phyloP scores from a whole-genome alignment of 2,888 invertebrate species.

The Miltochrista miniata region DNA sequence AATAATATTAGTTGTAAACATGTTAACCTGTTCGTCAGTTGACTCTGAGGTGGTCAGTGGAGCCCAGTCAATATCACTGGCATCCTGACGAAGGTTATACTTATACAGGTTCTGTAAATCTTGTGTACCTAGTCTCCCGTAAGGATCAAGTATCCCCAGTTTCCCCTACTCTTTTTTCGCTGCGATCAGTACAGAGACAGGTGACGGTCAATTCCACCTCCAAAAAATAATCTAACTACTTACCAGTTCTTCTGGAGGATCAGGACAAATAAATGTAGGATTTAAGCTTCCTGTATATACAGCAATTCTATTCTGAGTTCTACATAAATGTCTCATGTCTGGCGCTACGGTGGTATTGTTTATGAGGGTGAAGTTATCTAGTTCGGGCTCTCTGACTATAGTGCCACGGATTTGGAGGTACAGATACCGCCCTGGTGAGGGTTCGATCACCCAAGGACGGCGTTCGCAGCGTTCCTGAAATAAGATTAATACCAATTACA shows the following conservation, averaged over 20 bases:
- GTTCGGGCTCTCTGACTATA: constrained; percentile 75
- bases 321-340: constrained; percentile 85
- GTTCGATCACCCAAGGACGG: constrained; percentile 92
- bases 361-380: constrained; percentile 78
- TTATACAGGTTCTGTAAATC: too few species aligned
- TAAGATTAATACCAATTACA: neutral
- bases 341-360: constrained; percentile 84
- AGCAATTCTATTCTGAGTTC: constrained; percentile 90
- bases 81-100: too few species aligned
- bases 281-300: constrained; percentile 88
- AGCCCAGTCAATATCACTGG: too few species aligned
- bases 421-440: constrained; percentile 88
- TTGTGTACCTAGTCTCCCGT: too few species aligned
- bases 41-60: too few species aligned
- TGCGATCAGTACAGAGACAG: too few species aligned
- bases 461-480: constrained; percentile 90
- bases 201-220: too few species aligned
- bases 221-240: neutral
- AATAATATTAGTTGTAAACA: too few species aligned
- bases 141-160: too few species aligned
- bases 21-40: too few species aligned
- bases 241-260: constrained; percentile 66
- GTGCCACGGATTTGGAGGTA: constrained; percentile 91
- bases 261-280: constrained; percentile 85
- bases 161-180: too few species aligned